A percentile compares a stretch with the other conserved stretches of the same genome.
Conservation (phyloP, 1,140 invertebrate genomes). For the Ceratoteleas bidentatus region DNA sequence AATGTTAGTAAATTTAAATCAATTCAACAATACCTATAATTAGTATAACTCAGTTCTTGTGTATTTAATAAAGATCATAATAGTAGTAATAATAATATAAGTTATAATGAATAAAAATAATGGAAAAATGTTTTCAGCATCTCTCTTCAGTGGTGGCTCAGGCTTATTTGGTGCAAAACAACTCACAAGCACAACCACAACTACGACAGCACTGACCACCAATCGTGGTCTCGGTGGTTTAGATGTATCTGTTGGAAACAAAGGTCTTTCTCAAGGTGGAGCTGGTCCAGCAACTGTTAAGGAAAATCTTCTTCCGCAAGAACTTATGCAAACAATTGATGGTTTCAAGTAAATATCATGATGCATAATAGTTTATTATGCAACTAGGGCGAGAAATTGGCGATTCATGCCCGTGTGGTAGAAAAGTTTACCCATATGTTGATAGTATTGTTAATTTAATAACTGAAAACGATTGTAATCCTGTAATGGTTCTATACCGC, state of each 20-base stretch:
- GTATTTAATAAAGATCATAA: too few relatives aligned
- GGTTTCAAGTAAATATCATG: slow-evolving; percentile 81
- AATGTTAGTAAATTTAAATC: too few relatives aligned
- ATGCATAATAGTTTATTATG: neutral
- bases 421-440: too few relatives aligned
- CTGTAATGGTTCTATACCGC: too few relatives aligned
- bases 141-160: slow-evolving; percentile 69
- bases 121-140: slow-evolving; percentile 59
- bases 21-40: too few relatives aligned
- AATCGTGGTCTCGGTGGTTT: slow-evolving; percentile 85
- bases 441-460: too few relatives aligned
- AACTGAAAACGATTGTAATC: too few relatives aligned
- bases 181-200: slow-evolving; percentile 65
- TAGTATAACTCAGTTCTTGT: too few relatives aligned
- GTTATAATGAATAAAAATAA: too few relatives aligned
- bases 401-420: too few relatives aligned
- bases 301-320: slow-evolving; percentile 88
- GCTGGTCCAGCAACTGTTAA: slow-evolving; percentile 85
- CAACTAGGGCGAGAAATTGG: too few relatives aligned
- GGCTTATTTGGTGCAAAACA: slow-evolving; percentile 77
- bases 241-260: slow-evolving; percentile 82
- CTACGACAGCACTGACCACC: slow-evolving; percentile 73
- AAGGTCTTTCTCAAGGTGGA: slow-evolving; percentile 81
- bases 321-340: slow-evolving; percentile 84
- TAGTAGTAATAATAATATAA: too few relatives aligned